Evolutionary conservation across 2,113 vertebrate genomes (phyloP).

Genomic region (Tupaia chinensis): DNA sequence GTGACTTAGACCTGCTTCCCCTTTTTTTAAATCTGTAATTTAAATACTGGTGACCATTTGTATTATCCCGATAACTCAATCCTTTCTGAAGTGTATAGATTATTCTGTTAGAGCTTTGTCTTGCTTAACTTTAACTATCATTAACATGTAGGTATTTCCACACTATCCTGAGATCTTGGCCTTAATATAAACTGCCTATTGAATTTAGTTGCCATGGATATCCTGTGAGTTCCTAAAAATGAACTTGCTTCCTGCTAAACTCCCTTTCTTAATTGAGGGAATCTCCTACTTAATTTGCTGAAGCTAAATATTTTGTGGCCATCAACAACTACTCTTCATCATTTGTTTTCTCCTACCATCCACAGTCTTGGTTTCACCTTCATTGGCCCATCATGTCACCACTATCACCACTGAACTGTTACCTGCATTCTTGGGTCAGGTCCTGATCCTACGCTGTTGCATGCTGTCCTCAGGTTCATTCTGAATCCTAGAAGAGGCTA

Average conservation of each 20-base stretch:
- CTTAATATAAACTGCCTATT: background rate
- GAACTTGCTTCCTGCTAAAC: background rate
- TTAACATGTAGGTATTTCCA: background rate
- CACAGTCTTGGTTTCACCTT: rapidly evolving
- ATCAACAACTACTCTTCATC: background rate
- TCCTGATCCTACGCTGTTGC: background rate
- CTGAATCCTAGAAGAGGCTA: background rate
- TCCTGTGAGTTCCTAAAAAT: background rate
- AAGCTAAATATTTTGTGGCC: background rate
- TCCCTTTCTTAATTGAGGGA: background rate
- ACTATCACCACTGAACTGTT: rapidly evolving
- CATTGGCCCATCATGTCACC: too few species aligned
- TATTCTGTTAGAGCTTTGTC: background rate
- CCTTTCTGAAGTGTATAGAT: background rate
- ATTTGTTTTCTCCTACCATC: background rate
- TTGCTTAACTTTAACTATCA: background rate
- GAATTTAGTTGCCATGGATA: background rate
- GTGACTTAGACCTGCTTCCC: too few species aligned
- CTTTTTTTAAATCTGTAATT: rapidly evolving
- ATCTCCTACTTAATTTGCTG: background rate
- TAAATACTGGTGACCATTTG: rapidly evolving
- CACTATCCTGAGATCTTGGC: background rate
- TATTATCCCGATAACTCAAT: background rate
- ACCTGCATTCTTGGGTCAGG: background rate
- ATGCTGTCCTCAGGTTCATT: background rate